Evolutionary conservation across 2,113 vertebrate species (phyloP), one percentile per base, ranked within the genome.

Genomic region (Aegithalos caudatus): DNA sequence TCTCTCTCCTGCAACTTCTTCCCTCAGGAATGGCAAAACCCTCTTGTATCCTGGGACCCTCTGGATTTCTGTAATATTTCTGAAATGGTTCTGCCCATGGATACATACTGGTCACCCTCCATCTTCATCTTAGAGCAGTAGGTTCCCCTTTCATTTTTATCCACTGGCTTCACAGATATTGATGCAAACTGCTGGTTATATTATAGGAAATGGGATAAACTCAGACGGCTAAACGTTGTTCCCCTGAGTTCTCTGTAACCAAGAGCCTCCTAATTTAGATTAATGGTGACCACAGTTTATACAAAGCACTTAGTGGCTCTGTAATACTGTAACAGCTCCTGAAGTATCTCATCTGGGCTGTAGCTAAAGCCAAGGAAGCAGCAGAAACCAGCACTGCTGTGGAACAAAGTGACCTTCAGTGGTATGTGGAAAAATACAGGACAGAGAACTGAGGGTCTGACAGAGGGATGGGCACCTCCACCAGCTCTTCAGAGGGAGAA

Each of bases 41-140:
- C 88, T 44, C 90, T 98, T 29, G 87, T 42, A 20, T 90, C 70
- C 4, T 98, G 97, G 97, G 24, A 97, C 60, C 96, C 97, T 0
- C 80, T 2, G 58, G 93, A 98, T 50, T 97, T 98, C 89, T 97
- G 97, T 48, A 95, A 97, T 73, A 94, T 98, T 73, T 95, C 94
- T 24, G 53, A 69, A 74, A 14, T 97, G 3, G 3, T 90, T 40
- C 77, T 98, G n/a, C 97, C 97, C 72, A 60, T 6, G 25, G 88
- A 95, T 6, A 40, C 62, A 0, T 92, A 94, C 4, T 98, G 97
- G 97, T 76, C 94, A 3, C 97, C 97, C 5, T 33, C 81, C 2
- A 0, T 97, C 73, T 91, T 95, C 91, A 90, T 97, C 35, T 3
- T 94, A 4, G 97, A 98, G 92, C 11, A 62, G 97, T 98, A 96